Base-by-base conservation (phyloP, 2,113 vertebrate species). In the Amblyopsis rosae region DNA sequence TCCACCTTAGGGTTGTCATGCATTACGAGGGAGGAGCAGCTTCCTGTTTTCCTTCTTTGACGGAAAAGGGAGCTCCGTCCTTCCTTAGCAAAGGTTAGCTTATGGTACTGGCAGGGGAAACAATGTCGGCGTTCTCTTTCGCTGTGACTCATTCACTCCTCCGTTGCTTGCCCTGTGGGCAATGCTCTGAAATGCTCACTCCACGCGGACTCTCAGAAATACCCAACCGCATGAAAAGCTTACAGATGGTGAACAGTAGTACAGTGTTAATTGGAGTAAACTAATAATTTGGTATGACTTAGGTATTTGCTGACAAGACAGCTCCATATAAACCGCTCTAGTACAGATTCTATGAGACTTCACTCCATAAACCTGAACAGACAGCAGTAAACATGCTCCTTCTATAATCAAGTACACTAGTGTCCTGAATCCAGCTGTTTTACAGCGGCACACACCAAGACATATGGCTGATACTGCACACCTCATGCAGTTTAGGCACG, bases 11-110 rank as follows among this genome's bases (percentile, higher is more conserved):
- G 63, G 56, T 59, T 57, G 33, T 63, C 54, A 67, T 51, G 67
- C 13, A 17, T 68, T 33, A n/a, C 54, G 68, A 8, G 35, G 87
- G 78, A 89, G 85, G 77, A 81, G 84, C 59, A 15, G 69, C 75
- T 84, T 93, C 90, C 91, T 92, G 91, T 91, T 91, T 91, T 85
- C 53, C 67, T 46, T 69, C 41, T 63, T 13, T 68, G 65, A 73
- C 88, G 87, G 83, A 88, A 87, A 87, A 59, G 78, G 74, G 50
- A 77, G 59, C 49, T 32, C 17, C 69, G 70, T 65, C 66, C 65
- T 53, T 68, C 61, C 64, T 62, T 47, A 51, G 46, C 59, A 67
- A 70, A 76, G 26, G 54, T 61, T 57, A 67, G 26, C 66, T 54
- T 46, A 66, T 64, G 41, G 55, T 48, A 48, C 61, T 86, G 73